Conservation (phyloP, 2,888 invertebrate genomes). For the Scaptomyza tumidula region DNA sequence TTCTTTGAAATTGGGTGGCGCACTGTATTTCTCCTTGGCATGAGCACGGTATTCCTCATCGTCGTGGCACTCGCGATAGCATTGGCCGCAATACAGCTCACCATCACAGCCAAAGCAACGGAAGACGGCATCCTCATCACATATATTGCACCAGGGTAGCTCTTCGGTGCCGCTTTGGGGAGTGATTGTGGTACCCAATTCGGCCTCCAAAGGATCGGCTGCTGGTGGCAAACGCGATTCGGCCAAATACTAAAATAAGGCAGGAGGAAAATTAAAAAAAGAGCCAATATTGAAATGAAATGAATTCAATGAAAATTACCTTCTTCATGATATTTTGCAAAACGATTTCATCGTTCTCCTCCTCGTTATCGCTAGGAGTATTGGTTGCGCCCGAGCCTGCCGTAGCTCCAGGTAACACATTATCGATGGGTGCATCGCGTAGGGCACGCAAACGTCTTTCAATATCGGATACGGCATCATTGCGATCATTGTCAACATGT, state of each 20-base stretch:
- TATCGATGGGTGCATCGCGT: conserved; percentile 83
- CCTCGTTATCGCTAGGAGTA: conserved; percentile 81
- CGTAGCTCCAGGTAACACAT: conserved; percentile 17
- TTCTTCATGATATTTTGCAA: conserved; percentile 82
- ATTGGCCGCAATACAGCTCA: conserved; percentile 92
- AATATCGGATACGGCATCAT: conserved; percentile 86
- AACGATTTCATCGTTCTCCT: conserved; percentile 83
- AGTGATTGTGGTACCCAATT: conserved; percentile 66
- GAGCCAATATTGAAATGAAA: too few relatives aligned
- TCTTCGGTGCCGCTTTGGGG: conserved; percentile 84
- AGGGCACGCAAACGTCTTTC: conserved; percentile 86
- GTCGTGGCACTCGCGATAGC: conserved; percentile 90
- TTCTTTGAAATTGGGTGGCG: conserved; percentile 82
- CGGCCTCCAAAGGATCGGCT: conserved; percentile 84
- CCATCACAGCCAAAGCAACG: conserved; percentile 91
- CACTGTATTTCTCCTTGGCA: conserved; percentile 74
- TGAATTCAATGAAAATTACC: conserved; percentile 45
- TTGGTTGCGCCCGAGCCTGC: conserved; percentile 57
- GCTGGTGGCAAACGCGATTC: conserved; percentile 85
- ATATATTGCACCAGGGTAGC: conserved; percentile 93
- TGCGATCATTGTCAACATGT: conserved; percentile 85
- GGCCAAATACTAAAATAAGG: conserved; percentile 84
- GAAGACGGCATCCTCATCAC: conserved; percentile 91
- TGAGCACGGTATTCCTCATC: conserved; percentile 86
- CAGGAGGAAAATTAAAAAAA: too few relatives aligned